Evolutionary conservation across 2,888 invertebrate species (phyloP), one percentile per base, ranked within the genome.

Genomic region (Xylota sylvarum): DNA sequence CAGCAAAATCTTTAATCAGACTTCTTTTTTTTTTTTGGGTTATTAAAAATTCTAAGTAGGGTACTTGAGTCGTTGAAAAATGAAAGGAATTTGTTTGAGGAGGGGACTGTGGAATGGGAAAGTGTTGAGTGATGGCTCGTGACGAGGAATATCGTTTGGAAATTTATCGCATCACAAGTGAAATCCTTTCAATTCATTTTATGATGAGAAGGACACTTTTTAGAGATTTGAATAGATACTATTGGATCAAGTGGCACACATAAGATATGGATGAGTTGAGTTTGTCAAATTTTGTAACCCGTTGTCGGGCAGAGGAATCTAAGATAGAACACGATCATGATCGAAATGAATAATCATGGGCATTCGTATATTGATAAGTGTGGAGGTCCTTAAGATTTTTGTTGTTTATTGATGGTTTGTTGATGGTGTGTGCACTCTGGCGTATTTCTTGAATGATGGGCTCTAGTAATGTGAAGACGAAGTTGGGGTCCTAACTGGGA

Each of bases 51-150:
- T 82, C 62, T 62, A 78, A 86, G 82, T 86, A 82, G 67, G 69
- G 67, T 73, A 77, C 82, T 86, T 69, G 69, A 85, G 48, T 46
- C 56, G 62, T n/a, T 32, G 37, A 64, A 27, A 19, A 67, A 43
- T 65, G 48, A 32, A 65, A 70, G 64, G 40, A 62, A 27, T 67
- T 73, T 64, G 12, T 30, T 56, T 70, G 14, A 55, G 35, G 14
- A 55, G 35, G 27, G 56, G 56, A 64, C 27, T 17, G 14, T 10
- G 37, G 17, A 56, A 10, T 55, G 74, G 35, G 27, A 73, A n/a
- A 60, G 72, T 35, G 65, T 40, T 77, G 73, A 86, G 86, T 82
- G 82, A 86, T 82, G 73, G 77, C 50, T 82, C 86, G 86, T 86
- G 86, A 82, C 58, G 72, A 50, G 27, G 86, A 73, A 86, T 86